Percentiles rank a stretch among this genome's conserved stretches.
Evolutionary conservation across 2,888 invertebrate genomes (phyloP).

Genomic region (Caenorhabditis sp.): DNA sequence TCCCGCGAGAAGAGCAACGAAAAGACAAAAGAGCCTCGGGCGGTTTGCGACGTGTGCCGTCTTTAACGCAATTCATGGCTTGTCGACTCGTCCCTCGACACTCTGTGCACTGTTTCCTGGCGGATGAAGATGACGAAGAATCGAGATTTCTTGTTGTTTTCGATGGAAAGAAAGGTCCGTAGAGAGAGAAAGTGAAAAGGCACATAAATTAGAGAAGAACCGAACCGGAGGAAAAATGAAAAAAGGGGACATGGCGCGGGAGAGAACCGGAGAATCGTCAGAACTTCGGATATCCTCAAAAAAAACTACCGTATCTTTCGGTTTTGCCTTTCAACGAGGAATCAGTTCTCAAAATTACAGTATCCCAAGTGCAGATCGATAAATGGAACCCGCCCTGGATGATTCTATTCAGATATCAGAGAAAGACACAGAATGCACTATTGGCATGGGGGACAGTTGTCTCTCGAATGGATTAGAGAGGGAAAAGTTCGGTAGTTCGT

Average conservation of each 20-base stretch:
- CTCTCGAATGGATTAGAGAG: no score
- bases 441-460: no score
- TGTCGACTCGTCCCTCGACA: background rate
- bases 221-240: background rate
- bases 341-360: no score
- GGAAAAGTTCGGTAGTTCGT: no score
- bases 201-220: slow-evolving; percentile 38
- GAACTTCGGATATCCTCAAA: background rate
- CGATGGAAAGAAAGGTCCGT: slow-evolving; percentile 34
- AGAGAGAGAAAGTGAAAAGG: slow-evolving; percentile 13
- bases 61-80: slow-evolving; percentile 54
- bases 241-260: background rate
- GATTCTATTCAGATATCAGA: background rate
- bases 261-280: background rate
- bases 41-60: slow-evolving; percentile 36
- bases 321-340: no score
- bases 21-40: slow-evolving; percentile 51
- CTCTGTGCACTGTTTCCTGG: slow-evolving; percentile 24
- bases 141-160: slow-evolving; percentile 20
- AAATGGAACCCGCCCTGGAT: no score
- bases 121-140: slow-evolving; percentile 1
- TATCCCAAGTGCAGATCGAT: no score
- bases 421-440: background rate
- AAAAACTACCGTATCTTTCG: no score
- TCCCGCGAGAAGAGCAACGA: slow-evolving; percentile 19